A percentile compares a stretch with the other conserved stretches of the same genome.
These are phyloP conservation scores for Synergus japonicus DNA, from an alignment of 2,888 invertebrate genomes.

Conservation along the genomic window DNA sequence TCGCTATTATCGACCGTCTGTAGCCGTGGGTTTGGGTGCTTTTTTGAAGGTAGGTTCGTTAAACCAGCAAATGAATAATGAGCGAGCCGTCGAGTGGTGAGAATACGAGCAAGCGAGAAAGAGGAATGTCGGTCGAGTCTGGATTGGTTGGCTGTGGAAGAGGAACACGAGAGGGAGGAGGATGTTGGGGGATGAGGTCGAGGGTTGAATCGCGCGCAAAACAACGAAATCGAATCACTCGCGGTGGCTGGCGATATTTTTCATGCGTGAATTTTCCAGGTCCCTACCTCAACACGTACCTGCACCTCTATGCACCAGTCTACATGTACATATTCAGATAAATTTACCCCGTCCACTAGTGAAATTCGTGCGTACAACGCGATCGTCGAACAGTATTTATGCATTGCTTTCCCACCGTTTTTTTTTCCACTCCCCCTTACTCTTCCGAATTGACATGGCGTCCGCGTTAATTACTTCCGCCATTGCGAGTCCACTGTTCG, in stretches of 20 bases:
- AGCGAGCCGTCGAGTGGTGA: conserved; percentile 61
- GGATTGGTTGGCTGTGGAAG: conserved; percentile 24
- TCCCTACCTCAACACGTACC: conserved; percentile 49
- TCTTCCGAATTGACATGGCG: conserved; percentile 14
- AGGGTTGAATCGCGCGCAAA: conserved; percentile 58
- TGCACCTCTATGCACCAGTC: conserved; percentile 31
- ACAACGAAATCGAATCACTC: conserved; percentile 74
- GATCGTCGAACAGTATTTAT: conserved; percentile 49
- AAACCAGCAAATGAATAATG: conserved; percentile 76
- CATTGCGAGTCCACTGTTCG: conserved; percentile 4
- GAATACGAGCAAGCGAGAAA: conserved; percentile 44
- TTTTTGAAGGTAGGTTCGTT: conserved; percentile 72
- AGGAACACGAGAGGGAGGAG: conserved; percentile 10
- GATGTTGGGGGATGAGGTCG: conserved; percentile 41
- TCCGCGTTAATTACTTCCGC: conserved; percentile 54
- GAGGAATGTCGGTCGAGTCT: not conserved
- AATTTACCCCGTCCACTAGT: conserved; percentile 34
- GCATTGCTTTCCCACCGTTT: conserved; percentile 32
- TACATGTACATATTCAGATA: conserved; percentile 46
- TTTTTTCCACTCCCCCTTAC: not conserved
- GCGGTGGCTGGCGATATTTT: conserved; percentile 73
- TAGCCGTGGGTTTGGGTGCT: conserved; percentile 53
- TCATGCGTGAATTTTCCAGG: conserved; percentile 74
- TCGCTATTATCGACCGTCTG: conserved; percentile 58
- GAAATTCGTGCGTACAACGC: conserved; percentile 42